Percentiles rank a stretch among this genome's conserved stretches.
Evolutionary conservation across 2,888 invertebrate species (phyloP).

Genomic region (Epirrita christyi): DNA sequence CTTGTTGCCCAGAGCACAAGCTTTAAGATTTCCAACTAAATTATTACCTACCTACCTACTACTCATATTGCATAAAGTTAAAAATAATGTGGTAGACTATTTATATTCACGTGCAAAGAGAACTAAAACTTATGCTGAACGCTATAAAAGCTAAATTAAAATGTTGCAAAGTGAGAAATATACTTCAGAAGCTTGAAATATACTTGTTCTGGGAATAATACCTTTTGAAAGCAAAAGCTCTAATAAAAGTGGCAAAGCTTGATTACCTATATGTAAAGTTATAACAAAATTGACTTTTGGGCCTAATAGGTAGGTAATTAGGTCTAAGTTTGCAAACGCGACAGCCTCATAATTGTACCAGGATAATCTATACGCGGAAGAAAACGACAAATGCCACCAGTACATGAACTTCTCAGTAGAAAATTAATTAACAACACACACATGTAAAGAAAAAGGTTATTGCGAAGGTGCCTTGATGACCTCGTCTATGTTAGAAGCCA

Average conservation of each 20-base stretch:
- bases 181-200: not conserved
- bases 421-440: constrained; percentile 49
- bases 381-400: constrained; percentile 39
- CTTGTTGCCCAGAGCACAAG: not conserved
- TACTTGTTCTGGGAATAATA: no score
- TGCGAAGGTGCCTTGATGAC: constrained; percentile 59
- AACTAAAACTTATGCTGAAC: no score
- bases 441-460: constrained; percentile 51
- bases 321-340: not conserved
- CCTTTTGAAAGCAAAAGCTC: no score
- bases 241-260: no score
- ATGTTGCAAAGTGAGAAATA: no score
- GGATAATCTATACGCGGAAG: constrained; percentile 37
- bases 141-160: no score
- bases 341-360: not conserved
- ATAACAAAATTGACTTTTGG: not conserved
- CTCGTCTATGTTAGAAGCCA: constrained; percentile 63
- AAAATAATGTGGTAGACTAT: not conserved
- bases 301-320: not conserved
- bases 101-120: no score
- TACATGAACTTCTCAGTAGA: constrained; percentile 42
- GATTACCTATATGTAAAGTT: no score
- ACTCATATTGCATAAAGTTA: not conserved
- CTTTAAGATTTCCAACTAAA: not conserved
- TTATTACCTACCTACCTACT: not conserved